Conservation (phyloP, 2,113 vertebrate species). For the Salvelinus alpinus region DNA sequence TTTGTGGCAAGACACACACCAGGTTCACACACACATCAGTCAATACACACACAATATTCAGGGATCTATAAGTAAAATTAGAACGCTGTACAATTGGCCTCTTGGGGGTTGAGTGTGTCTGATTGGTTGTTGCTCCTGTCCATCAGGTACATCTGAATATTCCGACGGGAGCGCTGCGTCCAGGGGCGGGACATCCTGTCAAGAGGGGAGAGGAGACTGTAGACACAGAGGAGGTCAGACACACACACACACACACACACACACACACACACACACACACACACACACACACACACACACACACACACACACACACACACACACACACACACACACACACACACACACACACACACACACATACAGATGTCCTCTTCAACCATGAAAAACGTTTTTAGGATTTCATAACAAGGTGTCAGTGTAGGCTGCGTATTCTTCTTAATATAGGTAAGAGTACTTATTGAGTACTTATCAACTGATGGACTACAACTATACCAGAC, state of each 20-base stretch:
- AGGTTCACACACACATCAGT: background rate
- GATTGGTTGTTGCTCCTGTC: constrained; percentile 52
- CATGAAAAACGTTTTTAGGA: too few relatives aligned
- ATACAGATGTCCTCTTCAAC: too few relatives aligned
- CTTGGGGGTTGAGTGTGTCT: constrained; percentile 31
- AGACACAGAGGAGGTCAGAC: constrained; percentile 85
- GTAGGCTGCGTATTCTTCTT: too few relatives aligned
- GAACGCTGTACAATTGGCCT: background rate
- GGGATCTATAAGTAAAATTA: background rate
- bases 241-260: too few relatives aligned
- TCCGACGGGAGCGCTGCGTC: constrained; percentile 96
- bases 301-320: too few relatives aligned
- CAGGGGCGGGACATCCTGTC: constrained; percentile 92
- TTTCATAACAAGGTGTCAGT: too few relatives aligned
- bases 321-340: background rate
- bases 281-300: background rate
- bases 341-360: background rate
- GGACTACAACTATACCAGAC: too few relatives aligned
- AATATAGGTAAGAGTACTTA: too few relatives aligned
- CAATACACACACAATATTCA: constrained; percentile 13
- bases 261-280: too few relatives aligned
- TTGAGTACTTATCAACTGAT: too few relatives aligned
- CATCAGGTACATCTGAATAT: constrained; percentile 97
- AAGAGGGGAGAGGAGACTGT: constrained; percentile 88
- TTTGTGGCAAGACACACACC: background rate